Evolutionary conservation across 2,888 invertebrate species (phyloP).

Genomic region (Dasysyrphus albostriatus): DNA sequence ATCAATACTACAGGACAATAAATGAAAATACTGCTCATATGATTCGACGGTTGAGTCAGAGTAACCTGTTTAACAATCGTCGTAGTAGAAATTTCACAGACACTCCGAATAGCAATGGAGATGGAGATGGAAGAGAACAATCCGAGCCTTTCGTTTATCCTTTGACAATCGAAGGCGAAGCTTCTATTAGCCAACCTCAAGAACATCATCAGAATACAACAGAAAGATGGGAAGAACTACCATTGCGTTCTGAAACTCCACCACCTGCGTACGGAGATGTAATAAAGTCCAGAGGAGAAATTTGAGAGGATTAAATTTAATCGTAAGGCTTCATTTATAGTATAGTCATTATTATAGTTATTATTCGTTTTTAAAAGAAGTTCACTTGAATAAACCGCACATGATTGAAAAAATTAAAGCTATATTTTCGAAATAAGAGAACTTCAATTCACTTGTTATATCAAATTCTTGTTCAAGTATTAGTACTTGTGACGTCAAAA

Average conservation of each 20-base stretch:
- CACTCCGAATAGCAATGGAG: conserved; percentile 13
- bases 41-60: conserved; percentile 82
- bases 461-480: no score
- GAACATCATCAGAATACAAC: conserved; percentile 2
- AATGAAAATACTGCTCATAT: conserved; percentile 82
- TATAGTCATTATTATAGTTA: not conserved
- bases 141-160: conserved; percentile 53
- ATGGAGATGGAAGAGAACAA: conserved; percentile 46
- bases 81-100: conserved; percentile 77
- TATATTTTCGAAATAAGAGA: not conserved
- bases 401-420: not conserved
- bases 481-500: not conserved
- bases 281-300: conserved; percentile 61
- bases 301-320: not conserved
- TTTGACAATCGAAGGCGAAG: not conserved
- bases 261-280: conserved; percentile 82
- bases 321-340: not conserved
- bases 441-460: no score
- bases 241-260: conserved; percentile 81
- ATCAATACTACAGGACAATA: conserved; percentile 81
- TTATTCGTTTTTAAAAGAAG: no score
- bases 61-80: conserved; percentile 81
- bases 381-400: not conserved
- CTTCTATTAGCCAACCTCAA: conserved; percentile 8
- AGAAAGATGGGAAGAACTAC: conserved; percentile 34